phyloP scores from a whole-genome alignment of 2,888 invertebrate genomes.

The Petrolisthes cinctipes region DNA sequence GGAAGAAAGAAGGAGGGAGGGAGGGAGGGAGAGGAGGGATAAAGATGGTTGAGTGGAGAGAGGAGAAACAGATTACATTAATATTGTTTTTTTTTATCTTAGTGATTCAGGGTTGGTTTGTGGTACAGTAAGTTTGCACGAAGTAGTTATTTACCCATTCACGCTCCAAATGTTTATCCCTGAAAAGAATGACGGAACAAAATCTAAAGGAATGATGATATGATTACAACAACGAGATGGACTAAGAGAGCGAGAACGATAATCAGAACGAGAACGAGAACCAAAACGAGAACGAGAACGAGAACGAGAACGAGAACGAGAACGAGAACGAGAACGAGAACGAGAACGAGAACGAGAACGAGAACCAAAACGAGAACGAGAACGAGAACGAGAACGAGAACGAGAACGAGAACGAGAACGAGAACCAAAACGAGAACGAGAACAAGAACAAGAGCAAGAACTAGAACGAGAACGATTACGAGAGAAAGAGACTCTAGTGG shows the following conservation, averaged over 20 bases:
- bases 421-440: too few species aligned
- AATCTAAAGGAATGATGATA: too few species aligned
- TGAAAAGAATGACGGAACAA: too few species aligned
- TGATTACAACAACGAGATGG: slow-evolving; percentile 1
- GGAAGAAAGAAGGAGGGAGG: not conserved
- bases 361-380: not conserved
- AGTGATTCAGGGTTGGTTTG: not conserved
- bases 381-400: too few species aligned
- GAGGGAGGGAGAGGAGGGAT: not conserved
- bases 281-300: not conserved
- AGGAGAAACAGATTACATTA: not conserved
- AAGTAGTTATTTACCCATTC: too few species aligned
- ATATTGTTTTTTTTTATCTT: not conserved
- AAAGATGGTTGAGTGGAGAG: not conserved
- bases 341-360: too few species aligned
- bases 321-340: not conserved
- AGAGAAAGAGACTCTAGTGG: too few species aligned
- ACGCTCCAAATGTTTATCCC: too few species aligned
- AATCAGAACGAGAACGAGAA: not conserved
- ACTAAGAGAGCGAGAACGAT: too few species aligned
- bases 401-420: too few species aligned
- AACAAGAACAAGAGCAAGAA: not conserved
- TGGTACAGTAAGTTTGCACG: not conserved
- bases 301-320: not conserved
- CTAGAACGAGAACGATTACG: not conserved